Percentiles rank a stretch among this genome's conserved stretches.
Conservation (phyloP, 2,888 invertebrate genomes). For the Chamaedrilus cognettii region DNA sequence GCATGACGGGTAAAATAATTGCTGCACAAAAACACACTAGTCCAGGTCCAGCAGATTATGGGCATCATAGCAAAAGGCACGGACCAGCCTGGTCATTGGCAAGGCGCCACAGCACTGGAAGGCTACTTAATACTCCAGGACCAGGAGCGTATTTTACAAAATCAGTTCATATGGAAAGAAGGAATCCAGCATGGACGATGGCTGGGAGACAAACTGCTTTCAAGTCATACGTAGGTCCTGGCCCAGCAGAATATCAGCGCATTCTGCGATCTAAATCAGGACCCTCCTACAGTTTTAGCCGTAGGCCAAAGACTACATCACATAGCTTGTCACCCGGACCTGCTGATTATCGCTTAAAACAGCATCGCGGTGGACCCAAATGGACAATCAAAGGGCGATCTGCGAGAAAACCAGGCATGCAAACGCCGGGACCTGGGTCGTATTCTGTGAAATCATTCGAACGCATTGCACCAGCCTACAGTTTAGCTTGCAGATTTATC, state of each 20-base stretch:
- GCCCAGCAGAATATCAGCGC: too few relatives aligned
- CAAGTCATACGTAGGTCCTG: not conserved
- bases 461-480: too few relatives aligned
- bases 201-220: not conserved
- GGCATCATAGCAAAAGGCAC: not conserved
- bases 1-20: not conserved
- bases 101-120: not conserved
- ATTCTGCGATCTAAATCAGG: not conserved
- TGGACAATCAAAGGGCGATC: constrained; percentile 16
- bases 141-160: constrained; percentile 11
- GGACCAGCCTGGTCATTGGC: constrained; percentile 9
- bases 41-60: constrained; percentile 15
- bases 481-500: too few relatives aligned
- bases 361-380: not conserved
- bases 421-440: too few relatives aligned
- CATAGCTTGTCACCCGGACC: constrained; percentile 5
- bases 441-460: too few relatives aligned
- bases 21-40: not conserved
- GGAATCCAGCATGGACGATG: constrained; percentile 7
- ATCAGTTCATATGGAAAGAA: too few relatives aligned
- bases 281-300: not conserved
- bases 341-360: constrained; percentile 5
- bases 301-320: not conserved
- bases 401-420: too few relatives aligned
- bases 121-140: constrained; percentile 1